These are phyloP conservation scores for Lepeophtheirus nordmannii DNA, from an alignment of 2,888 invertebrate genomes.

Conservation along the genomic window DNA sequence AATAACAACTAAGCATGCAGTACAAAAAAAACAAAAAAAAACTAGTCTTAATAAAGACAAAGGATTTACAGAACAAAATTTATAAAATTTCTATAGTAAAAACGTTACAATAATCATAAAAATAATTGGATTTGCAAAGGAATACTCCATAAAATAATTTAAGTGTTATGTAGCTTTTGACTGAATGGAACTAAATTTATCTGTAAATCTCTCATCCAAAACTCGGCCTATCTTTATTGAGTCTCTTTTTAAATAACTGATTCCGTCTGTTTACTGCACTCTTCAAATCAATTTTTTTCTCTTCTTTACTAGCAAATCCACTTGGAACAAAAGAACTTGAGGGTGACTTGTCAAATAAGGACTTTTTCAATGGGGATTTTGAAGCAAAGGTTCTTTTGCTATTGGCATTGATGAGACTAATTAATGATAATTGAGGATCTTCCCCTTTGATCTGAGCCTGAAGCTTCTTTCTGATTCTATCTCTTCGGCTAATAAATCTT, in stretches of 20 bases:
- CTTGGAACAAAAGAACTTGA: neutral
- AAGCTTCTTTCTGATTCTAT: conserved; percentile 1
- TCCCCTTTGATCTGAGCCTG: neutral
- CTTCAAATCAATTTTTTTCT: neutral
- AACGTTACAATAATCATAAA: neutral
- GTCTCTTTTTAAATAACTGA: neutral
- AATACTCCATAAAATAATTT: neutral
- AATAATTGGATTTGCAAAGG: too few species aligned
- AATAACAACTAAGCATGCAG: neutral
- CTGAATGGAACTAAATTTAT: conserved; percentile 6
- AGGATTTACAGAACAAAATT: neutral
- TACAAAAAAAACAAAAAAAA: neutral
- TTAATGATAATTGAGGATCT: neutral
- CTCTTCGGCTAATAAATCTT: neutral
- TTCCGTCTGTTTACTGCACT: conserved; percentile 1
- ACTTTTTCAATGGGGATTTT: neutral
- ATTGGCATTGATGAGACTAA: neutral
- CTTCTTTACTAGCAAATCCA: neutral
- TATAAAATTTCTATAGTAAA: conserved; percentile 7
- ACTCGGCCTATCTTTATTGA: neutral
- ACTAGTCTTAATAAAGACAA: conserved; percentile 1
- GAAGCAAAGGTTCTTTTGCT: neutral
- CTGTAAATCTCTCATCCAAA: neutral
- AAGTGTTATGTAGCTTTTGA: neutral
- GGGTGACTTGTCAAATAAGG: neutral